Evolutionary conservation across 1,140 invertebrate genomes (phyloP), one percentile per base, ranked within the genome.

Genomic region (Kradibia gibbosae): DNA sequence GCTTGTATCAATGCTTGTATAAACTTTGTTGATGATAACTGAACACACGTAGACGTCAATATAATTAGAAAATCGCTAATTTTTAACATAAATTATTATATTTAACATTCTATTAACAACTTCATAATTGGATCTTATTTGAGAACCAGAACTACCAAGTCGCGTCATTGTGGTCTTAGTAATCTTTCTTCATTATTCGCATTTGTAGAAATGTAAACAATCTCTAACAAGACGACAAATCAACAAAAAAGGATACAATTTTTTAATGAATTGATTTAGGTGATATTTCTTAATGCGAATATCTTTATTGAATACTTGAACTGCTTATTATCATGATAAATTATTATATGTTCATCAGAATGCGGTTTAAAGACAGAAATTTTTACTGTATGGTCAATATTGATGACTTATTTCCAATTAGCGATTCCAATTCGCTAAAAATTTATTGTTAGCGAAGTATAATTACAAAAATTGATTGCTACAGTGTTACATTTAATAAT

Each of bases 71-170:
- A n/a, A n/a, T n/a, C n/a, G n/a, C n/a, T n/a, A n/a, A n/a, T n/a
- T n/a, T 2, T 78, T 71, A 78, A 42, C 76, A 42, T 70, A 70
- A 55, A 71, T 78, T 78, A 78, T 70, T 55, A 71, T 70, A 8
- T 53, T 78, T 71, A 55, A 55, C 76, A 28, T 45, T 45, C n/a
- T 42, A 39, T 78, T 65, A 78, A 28, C 75, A 20, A 7, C 15
- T 39, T 11, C 10, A 60, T 53, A 7, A n/a, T 34, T 53, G 22
- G 25, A 36, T 55, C 10, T 15, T 25, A 17, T 60, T 60, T 11
- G 13, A 60, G 11, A 36, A 20, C 25, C 20, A 50, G 31, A 39
- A 57, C 42, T 20, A 34, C 50, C n/a, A 60, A 60, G 17, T 36
- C 17, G 36, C 34, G 34, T 28, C 73, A n/a, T 72, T 72, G 20